Conservation (phyloP, 2,113 vertebrate genomes). For the Callaeas wilsoni region DNA sequence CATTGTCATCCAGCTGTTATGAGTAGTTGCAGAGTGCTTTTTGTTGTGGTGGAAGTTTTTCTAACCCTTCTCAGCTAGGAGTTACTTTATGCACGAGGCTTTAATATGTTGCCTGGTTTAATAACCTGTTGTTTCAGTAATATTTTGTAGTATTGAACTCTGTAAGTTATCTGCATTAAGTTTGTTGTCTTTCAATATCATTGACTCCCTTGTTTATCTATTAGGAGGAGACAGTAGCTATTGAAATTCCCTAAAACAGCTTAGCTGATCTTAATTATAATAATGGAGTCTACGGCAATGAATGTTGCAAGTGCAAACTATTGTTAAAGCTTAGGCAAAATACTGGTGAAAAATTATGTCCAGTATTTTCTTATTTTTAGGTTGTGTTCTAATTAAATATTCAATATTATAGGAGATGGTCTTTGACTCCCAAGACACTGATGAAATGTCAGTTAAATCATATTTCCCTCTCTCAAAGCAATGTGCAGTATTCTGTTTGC, state of each 20-base stretch:
- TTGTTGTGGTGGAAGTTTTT: neutral
- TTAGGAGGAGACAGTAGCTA: neutral
- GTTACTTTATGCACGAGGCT: neutral
- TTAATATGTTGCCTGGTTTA: neutral
- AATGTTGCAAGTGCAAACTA: neutral
- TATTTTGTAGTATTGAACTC: neutral
- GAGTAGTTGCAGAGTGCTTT: neutral
- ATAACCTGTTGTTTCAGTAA: neutral
- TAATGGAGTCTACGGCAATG: neutral
- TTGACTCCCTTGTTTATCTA: neutral
- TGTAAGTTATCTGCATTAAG: neutral
- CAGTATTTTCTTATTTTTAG: neutral
- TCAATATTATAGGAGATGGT: neutral
- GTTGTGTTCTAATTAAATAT: neutral
- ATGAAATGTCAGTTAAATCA: neutral
- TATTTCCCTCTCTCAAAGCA: neutral
- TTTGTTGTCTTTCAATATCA: neutral
- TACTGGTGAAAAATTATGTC: neutral
- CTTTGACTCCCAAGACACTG: neutral
- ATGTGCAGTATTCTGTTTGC: neutral
- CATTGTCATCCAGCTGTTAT: neutral
- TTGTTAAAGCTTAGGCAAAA: neutral
- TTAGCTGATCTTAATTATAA: neutral
- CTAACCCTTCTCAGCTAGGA: neutral
- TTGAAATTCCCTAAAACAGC: neutral